A percentile compares a stretch with the other conserved stretches of the same genome.
phyloP scores from a whole-genome alignment of 2,888 invertebrate species.

The Caenorhabditis japonica region DNA sequence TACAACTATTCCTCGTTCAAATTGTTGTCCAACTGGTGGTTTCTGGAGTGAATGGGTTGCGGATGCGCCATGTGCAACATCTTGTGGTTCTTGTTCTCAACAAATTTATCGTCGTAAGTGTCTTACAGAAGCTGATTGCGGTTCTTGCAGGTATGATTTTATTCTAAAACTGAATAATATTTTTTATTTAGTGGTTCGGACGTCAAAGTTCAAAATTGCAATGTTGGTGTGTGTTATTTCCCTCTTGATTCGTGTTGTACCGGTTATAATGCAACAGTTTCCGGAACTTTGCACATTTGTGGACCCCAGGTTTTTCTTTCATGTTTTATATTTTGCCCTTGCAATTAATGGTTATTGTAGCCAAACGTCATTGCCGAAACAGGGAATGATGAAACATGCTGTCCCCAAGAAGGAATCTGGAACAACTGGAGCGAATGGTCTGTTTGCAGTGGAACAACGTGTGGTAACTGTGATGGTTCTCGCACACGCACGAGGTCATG shows the following conservation, averaged over 20 bases:
- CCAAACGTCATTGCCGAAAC: conserved; percentile 16
- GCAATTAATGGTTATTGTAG: conserved; percentile 15
- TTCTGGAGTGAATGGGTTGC: conserved; percentile 50
- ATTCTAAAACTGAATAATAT: not conserved
- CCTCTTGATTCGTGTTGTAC: conserved; percentile 46
- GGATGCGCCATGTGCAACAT: conserved; percentile 29
- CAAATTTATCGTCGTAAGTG: conserved; percentile 34
- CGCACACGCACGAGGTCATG: conserved; percentile 39
- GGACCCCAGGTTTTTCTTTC: conserved; percentile 41
- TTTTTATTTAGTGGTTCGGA: conserved; percentile 23
- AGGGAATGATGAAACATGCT: conserved; percentile 40
- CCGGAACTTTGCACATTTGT: conserved; percentile 16
- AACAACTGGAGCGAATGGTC: conserved; percentile 57
- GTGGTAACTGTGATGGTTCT: conserved; percentile 52
- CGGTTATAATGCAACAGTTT: conserved; percentile 22
- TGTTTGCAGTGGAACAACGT: conserved; percentile 46
- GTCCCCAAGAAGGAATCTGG: conserved; percentile 52
- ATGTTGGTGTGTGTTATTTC: conserved; percentile 46
- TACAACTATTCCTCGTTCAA: conserved; percentile 14
- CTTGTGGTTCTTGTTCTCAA: conserved; percentile 51
- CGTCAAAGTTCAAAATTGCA: conserved; percentile 50
- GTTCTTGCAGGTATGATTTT: conserved; percentile 37
- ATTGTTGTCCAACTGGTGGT: conserved; percentile 44
- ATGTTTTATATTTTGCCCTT: not conserved
- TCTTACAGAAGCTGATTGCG: conserved; percentile 29